Conservation (phyloP, 2,888 invertebrate species). For the Epinotia ramella region DNA sequence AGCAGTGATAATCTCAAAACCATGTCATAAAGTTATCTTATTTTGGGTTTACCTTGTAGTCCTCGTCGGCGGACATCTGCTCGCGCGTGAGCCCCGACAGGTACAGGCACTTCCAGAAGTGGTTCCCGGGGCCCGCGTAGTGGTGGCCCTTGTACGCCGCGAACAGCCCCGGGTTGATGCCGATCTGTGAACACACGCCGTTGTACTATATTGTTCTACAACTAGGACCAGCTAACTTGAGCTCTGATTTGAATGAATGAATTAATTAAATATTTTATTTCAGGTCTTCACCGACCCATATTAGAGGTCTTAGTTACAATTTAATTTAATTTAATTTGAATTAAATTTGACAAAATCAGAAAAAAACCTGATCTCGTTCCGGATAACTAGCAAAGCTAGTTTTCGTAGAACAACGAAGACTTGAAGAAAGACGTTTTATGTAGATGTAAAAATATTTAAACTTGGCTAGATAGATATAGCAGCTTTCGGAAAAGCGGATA, state of each 20-base stretch:
- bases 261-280: no score
- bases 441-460: neutral
- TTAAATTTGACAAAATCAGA: no score
- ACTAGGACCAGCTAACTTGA: neutral
- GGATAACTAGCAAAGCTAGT: no score
- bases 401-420: no score
- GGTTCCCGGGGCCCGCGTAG: constrained; percentile 99
- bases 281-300: no score
- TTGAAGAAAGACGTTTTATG: neutral
- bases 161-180: constrained; percentile 98
- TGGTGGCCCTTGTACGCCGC: constrained; percentile 99
- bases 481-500: no score
- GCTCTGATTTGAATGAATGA: no score
- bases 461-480: no score
- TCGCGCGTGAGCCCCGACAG: constrained; percentile 97
- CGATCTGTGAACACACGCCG: constrained; percentile 88
- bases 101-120: constrained; percentile 99
- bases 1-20: neutral
- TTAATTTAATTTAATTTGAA: no score
- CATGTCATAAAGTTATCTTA: no score
- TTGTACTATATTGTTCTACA: neutral
- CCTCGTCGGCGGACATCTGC: constrained; percentile 98
- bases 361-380: no score
- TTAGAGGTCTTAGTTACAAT: no score
- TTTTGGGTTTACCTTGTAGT: constrained; percentile 95